Percentiles rank a stretch among this genome's conserved stretches.
These are phyloP conservation scores for Drosophila bipectinata DNA, from an alignment of 1,140 invertebrate species.

Conservation along the genomic window DNA sequence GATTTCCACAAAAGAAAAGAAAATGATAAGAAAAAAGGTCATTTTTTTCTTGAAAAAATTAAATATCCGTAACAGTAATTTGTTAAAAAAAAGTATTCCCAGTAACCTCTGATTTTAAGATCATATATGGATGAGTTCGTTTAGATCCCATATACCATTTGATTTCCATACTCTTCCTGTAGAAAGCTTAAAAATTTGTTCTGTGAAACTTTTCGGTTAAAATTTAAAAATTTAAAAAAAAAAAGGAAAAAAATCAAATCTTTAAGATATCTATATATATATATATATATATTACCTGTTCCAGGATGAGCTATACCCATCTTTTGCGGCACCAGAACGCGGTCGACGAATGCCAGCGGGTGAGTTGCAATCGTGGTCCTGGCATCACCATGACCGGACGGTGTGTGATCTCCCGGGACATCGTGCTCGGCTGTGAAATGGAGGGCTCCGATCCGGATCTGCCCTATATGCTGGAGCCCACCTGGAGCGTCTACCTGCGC, in stretches of 20 bases:
- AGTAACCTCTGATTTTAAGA: background rate
- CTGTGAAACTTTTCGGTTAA: background rate
- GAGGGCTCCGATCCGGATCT: slow-evolving; percentile 48
- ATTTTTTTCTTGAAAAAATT: background rate
- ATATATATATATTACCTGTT: background rate
- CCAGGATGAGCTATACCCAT: slow-evolving; percentile 42
- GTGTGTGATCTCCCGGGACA: slow-evolving; percentile 46
- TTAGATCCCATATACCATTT: background rate
- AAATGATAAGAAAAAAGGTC: background rate
- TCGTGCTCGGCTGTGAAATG: slow-evolving; percentile 54
- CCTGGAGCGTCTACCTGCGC: slow-evolving; percentile 64
- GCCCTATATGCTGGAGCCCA: slow-evolving; percentile 55
- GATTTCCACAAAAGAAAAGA: background rate
- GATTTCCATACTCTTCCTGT: background rate
- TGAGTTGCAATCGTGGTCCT: slow-evolving; percentile 47
- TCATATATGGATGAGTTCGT: background rate
- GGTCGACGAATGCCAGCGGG: slow-evolving; percentile 45
- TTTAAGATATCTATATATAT: background rate
- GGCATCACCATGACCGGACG: background rate
- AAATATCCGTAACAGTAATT: background rate
- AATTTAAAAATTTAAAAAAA: background rate
- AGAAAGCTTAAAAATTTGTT: background rate
- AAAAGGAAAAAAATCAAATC: background rate
- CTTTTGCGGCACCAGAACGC: slow-evolving; percentile 26
- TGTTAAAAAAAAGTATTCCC: background rate